phyloP scores from a whole-genome alignment of 2,888 invertebrate species.

The Dasysyrphus albostriatus region DNA sequence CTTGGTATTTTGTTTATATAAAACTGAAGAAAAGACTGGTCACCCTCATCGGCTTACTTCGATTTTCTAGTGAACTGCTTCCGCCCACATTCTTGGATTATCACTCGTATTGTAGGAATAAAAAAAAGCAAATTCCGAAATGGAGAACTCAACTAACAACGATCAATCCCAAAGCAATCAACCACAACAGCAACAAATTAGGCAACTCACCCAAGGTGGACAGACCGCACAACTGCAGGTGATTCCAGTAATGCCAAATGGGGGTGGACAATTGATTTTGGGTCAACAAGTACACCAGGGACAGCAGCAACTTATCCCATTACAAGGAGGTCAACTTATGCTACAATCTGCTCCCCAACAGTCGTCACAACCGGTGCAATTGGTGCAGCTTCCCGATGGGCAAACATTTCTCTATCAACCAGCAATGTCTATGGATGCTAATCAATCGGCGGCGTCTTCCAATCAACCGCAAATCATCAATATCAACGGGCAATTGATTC shows the following conservation, averaged over 20 bases:
- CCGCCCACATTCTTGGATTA: constrained; percentile 59
- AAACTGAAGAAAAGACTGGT: constrained; percentile 79
- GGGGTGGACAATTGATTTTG: constrained; percentile 81
- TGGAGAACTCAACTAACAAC: constrained; percentile 76
- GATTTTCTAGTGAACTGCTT: constrained; percentile 83
- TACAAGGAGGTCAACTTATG: constrained; percentile 83
- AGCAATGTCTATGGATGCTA: constrained; percentile 65
- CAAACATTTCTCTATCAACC: constrained; percentile 95
- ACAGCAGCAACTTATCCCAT: constrained; percentile 81
- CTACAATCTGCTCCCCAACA: constrained; percentile 81
- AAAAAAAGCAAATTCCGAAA: background rate
- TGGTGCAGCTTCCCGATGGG: constrained; percentile 96
- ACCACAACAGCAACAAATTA: constrained; percentile 69
- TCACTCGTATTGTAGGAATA: constrained; percentile 1
- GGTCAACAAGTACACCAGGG: constrained; percentile 80
- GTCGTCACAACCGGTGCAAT: constrained; percentile 86
- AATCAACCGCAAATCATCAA: constrained; percentile 86
- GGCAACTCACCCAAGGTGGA: constrained; percentile 53
- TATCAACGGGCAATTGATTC: constrained; percentile 83
- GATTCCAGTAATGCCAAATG: constrained; percentile 81
- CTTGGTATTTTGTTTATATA: constrained; percentile 69
- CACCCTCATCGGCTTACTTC: constrained; percentile 83
- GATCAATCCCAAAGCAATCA: constrained; percentile 62
- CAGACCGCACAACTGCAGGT: constrained; percentile 80
- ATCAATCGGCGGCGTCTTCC: constrained; percentile 82